A percentile compares a stretch with the other conserved stretches of the same genome.
These are phyloP conservation scores for Fabriciana adippe DNA, from an alignment of 2,888 invertebrate species.

Conservation along the genomic window DNA sequence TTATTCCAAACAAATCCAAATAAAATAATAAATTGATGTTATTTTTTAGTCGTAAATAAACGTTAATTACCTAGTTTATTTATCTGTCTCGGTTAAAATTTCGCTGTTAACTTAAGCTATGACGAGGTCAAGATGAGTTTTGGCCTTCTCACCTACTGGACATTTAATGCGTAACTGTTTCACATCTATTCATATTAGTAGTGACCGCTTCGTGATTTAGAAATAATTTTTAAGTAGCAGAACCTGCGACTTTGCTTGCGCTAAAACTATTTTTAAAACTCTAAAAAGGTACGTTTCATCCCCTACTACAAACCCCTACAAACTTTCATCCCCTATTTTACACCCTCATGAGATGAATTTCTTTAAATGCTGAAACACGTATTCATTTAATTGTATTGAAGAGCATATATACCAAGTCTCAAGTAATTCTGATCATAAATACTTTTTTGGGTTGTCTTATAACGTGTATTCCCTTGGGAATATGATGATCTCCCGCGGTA, in stretches of 20 bases:
- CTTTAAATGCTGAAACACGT: too few species aligned
- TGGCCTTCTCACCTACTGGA: slow-evolving; percentile 37
- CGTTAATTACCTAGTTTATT: slow-evolving; percentile 39
- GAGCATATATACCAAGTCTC: too few species aligned
- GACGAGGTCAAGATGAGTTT: slow-evolving; percentile 49
- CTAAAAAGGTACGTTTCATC: neutral
- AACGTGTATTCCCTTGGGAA: too few species aligned
- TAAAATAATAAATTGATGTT: neutral
- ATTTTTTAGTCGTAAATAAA: slow-evolving; percentile 23
- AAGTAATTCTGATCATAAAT: too few species aligned
- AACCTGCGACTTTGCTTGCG: neutral
- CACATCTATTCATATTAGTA: slow-evolving; percentile 12
- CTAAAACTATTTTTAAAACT: neutral
- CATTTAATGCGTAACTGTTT: slow-evolving; percentile 23
- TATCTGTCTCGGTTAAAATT: slow-evolving; percentile 41
- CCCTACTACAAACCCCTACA: too few species aligned
- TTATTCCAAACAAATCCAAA: too few species aligned
- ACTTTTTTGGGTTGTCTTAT: too few species aligned
- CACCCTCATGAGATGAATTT: too few species aligned
- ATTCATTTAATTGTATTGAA: too few species aligned
- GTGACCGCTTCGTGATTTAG: slow-evolving; percentile 1
- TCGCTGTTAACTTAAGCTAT: slow-evolving; percentile 47
- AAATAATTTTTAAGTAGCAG: neutral
- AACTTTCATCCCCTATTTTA: too few species aligned
- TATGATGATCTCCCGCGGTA: too few species aligned